Evolutionary conservation across 2,797 vertebrate genomes (phyloP), one percentile per base, ranked within the genome.

Genomic region (Sparus aurata): DNA sequence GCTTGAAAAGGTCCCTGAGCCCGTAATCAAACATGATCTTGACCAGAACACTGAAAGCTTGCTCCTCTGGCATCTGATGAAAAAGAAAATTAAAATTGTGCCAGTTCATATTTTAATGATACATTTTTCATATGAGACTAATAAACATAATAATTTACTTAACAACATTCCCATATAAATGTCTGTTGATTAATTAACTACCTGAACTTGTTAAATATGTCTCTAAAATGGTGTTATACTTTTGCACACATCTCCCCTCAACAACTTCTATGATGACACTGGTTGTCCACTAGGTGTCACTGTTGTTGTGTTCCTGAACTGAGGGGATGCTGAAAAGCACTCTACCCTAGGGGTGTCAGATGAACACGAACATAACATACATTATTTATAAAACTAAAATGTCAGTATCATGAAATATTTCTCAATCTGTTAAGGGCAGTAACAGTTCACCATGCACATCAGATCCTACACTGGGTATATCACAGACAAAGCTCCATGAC

Each of bases 11-110:
- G 92, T 99, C 98, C 96, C 98, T 96, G 96, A 99, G 98, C 87
- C 98, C 98, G 11, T 99, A 99, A 88, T 99, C 97, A 93, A 99
- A 99, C 98, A 99, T 99, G 94, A 99, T 99, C 96, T 99, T 99
- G 83, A 99, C 98, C 93, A 99, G 95, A 85, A 99, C 98, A 72
- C 98, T 99, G 93, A 99, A 99, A 3, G 98, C 98, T 92, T 99
- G 98, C 87, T 99, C 98, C 93, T 99, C 98, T 30, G 98, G 98
- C 98, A 99, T 99, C 98, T 99, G 90, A 67, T 55, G 12, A 54
- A 30, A 50, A 55, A 74, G 17, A 45, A 47, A 47, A 87, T 27
- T 61, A 16, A 22, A 13, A 67, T 58, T 1, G 18, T 30, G 18
- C 0, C 3, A 55, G 22, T n/a, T 62, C 18, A 69, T 15, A 69